Percentiles rank a stretch among this genome's conserved stretches.
Conservation (phyloP, 1,140 invertebrate species). For the Drosophila sp. region DNA sequence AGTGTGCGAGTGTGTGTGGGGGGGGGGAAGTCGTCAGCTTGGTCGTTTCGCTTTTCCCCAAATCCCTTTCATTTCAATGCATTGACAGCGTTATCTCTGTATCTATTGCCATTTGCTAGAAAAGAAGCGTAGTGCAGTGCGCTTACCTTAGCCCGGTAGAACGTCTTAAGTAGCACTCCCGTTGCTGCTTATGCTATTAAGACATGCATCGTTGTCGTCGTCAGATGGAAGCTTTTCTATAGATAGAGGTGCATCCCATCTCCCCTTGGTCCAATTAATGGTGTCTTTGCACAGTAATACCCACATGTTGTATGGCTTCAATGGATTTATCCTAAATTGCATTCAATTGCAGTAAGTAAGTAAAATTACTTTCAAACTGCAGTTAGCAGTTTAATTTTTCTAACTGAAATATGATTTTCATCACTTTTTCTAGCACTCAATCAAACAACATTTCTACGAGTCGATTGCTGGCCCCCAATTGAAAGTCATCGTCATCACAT, state of each 20-base stretch:
- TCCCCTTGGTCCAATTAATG: slow-evolving; percentile 42
- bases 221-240: slow-evolving; percentile 61
- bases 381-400: too few species aligned
- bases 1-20: background rate
- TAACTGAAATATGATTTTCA: slow-evolving; percentile 10
- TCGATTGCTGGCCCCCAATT: background rate
- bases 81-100: slow-evolving; percentile 56
- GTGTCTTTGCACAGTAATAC: slow-evolving; percentile 3
- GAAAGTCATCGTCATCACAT: slow-evolving; percentile 3
- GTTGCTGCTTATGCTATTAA: slow-evolving; percentile 71
- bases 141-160: slow-evolving; percentile 21
- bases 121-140: background rate
- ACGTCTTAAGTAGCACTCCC: slow-evolving; percentile 71
- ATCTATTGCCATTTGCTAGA: slow-evolving; percentile 34
- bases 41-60: slow-evolving; percentile 3
- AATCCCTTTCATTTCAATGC: slow-evolving; percentile 22
- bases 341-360: slow-evolving; percentile 7
- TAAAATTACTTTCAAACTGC: too few species aligned
- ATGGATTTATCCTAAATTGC: slow-evolving; percentile 15
- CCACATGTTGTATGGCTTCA: background rate
- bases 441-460: background rate
- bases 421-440: slow-evolving; percentile 31
- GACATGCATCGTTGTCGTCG: slow-evolving; percentile 37
- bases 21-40: slow-evolving; percentile 3
- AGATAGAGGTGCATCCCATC: background rate